Conservation (phyloP, 1,140 invertebrate genomes). For the Drosophila burlai region DNA sequence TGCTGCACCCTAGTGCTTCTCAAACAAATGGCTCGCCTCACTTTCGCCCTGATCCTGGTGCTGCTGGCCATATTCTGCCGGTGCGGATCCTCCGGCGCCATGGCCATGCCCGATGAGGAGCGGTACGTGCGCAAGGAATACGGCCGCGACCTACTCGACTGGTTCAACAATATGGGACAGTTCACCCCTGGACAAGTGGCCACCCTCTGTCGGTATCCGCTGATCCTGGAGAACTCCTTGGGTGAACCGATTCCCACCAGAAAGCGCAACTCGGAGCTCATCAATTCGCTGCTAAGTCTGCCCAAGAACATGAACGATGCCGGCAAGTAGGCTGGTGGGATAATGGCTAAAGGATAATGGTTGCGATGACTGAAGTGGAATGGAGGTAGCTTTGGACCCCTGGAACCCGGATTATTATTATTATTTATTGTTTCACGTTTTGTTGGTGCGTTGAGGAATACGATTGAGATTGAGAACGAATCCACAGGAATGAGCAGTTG, state of each 20-base stretch:
- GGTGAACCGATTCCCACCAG: constrained; percentile 63
- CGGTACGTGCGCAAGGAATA: constrained; percentile 83
- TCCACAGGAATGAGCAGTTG: constrained; percentile 16
- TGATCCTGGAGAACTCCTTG: constrained; percentile 59
- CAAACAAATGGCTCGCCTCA: constrained; percentile 43
- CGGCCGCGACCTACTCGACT: constrained; percentile 73
- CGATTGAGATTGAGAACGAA: constrained; percentile 4
- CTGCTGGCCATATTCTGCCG: constrained; percentile 33
- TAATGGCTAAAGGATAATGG: background rate
- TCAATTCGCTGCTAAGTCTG: constrained; percentile 90
- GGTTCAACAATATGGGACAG: constrained; percentile 63
- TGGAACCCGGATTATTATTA: constrained; percentile 29
- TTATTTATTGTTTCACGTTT: constrained; percentile 17
- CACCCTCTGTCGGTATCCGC: constrained; percentile 65
- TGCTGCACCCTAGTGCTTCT: background rate
- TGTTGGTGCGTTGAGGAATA: constrained; percentile 6
- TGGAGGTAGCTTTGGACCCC: constrained; percentile 6
- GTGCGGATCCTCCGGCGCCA: constrained; percentile 12
- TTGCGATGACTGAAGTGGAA: background rate
- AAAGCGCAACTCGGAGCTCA: constrained; percentile 91
- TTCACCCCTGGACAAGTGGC: constrained; percentile 50
- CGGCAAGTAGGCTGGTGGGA: constrained; percentile 85
- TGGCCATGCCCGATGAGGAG: constrained; percentile 80
- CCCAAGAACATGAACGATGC: constrained; percentile 91
- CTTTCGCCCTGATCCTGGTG: constrained; percentile 28